phyloP scores from a whole-genome alignment of 2,797 vertebrate genomes.

The Poeciliopsis gracilis region DNA sequence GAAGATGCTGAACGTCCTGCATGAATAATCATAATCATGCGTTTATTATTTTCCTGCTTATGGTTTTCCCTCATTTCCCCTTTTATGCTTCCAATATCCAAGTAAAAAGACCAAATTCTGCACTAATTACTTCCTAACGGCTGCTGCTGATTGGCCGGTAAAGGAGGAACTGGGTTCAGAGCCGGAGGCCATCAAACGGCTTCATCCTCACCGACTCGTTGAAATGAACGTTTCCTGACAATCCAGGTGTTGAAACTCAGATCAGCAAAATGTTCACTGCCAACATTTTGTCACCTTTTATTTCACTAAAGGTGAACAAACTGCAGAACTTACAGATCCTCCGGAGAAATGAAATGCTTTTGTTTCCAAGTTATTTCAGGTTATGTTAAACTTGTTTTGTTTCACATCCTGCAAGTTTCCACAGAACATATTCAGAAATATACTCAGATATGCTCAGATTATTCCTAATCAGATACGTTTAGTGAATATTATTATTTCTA shows the following conservation, averaged over 20 bases:
- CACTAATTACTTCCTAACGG: slow-evolving; percentile 61
- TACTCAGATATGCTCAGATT: neutral
- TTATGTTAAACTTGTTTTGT: too few relatives aligned
- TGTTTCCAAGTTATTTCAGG: neutral
- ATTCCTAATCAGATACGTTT: neutral
- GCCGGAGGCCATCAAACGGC: slow-evolving; percentile 86
- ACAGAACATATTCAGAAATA: neutral
- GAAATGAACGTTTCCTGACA: slow-evolving; percentile 65
- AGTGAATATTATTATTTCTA: neutral
- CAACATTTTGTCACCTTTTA: slow-evolving; percentile 47
- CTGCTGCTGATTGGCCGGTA: slow-evolving; percentile 65
- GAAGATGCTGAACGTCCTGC: slow-evolving; percentile 42
- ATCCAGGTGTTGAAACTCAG: slow-evolving; percentile 46
- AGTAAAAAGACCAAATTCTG: slow-evolving; percentile 56
- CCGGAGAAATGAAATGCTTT: neutral
- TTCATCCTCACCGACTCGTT: slow-evolving; percentile 74
- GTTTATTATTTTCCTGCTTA: slow-evolving; percentile 61
- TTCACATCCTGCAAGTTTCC: slow-evolving; percentile 2
- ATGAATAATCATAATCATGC: slow-evolving; percentile 65
- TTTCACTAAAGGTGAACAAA: slow-evolving; percentile 24
- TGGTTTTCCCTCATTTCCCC: slow-evolving; percentile 33
- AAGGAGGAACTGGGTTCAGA: slow-evolving; percentile 82
- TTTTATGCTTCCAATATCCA: slow-evolving; percentile 39
- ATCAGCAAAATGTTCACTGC: slow-evolving; percentile 61
- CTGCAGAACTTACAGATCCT: slow-evolving; percentile 23